These are phyloP conservation scores for Peromyscus californicus DNA, from an alignment of 2,113 vertebrate genomes.

Conservation along the genomic window DNA sequence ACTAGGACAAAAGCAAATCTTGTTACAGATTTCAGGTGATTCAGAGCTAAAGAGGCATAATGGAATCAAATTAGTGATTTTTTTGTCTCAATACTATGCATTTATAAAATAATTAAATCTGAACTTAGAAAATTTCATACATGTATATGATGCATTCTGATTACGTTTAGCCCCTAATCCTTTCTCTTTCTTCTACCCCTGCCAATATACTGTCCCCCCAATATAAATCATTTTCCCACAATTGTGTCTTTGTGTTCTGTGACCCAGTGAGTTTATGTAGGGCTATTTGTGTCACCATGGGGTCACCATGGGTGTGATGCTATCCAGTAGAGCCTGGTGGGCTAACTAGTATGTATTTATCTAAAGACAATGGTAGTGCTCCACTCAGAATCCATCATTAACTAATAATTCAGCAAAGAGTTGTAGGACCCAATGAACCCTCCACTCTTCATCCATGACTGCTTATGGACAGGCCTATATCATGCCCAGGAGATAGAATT, in stretches of 20 bases:
- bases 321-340: neutral
- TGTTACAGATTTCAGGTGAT: slow-evolving; percentile 40
- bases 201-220: rapidly evolving
- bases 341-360: too few species aligned
- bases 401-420: neutral
- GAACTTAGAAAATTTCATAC: neutral
- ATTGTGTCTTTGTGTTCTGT: neutral
- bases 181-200: neutral
- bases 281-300: too few species aligned
- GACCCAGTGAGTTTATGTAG: neutral
- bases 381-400: neutral
- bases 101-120: neutral
- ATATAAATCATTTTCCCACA: neutral
- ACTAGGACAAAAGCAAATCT: slow-evolving; percentile 5
- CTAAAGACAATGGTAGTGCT: too few species aligned
- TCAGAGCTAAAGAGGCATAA: slow-evolving; percentile 10
- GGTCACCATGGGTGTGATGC: neutral
- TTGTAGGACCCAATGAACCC: neutral
- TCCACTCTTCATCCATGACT: neutral
- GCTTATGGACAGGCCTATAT: neutral
- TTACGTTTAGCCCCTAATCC: neutral
- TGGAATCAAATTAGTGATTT: neutral
- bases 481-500: neutral
- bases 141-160: neutral
- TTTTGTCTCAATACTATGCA: neutral